Evolutionary conservation across 2,888 invertebrate species (phyloP), one percentile per base, ranked within the genome.

Genomic region (Dione vanillae): DNA sequence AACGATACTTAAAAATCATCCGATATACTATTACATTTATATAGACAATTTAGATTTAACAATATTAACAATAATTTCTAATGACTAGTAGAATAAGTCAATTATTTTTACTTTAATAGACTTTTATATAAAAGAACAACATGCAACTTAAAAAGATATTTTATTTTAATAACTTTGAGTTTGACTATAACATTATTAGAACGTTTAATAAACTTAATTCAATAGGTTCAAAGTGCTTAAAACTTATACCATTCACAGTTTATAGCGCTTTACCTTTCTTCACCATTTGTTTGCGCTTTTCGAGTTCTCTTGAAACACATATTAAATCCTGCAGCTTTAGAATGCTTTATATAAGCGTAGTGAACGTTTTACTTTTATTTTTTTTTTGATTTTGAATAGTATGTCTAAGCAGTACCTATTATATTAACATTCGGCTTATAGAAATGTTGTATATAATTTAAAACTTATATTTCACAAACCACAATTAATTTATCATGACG

Each of bases 261-360:
- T 61, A 61, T 61, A 45, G 12, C 43, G 45, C 45, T 61, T 45
- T 35, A 43, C 61, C 45, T n/a, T 61, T 45, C 45, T 61, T 61
- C 45, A 61, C 61, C 45, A 27, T 59, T 43, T 61, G 45, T 61
- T 61, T 61, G 61, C 43, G 61, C 61, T 45, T 61, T 27, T 45
- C 45, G 27, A 61, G 61, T 45, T 45, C 61, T 27, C 61, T 61
- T 45, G 27, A 45, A 61, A n/a, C 45, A 45, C 43, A 61, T 61
- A 61, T 61, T 61, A 61, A 61, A 61, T 61, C n/a, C 37, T 56
- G 56, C 35, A 56, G 37, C 56, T 49, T 20, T 49, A 49, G 20
- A 49, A 49, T 49, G 16, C 19, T 49, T 49, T 49, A 49, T 19
- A 19, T 56, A 56, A 56, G 37, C 9, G n/a, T 37, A n/a, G 5